phyloP scores from a whole-genome alignment of 2,888 invertebrate species.

The Cheilosia scutellata region DNA sequence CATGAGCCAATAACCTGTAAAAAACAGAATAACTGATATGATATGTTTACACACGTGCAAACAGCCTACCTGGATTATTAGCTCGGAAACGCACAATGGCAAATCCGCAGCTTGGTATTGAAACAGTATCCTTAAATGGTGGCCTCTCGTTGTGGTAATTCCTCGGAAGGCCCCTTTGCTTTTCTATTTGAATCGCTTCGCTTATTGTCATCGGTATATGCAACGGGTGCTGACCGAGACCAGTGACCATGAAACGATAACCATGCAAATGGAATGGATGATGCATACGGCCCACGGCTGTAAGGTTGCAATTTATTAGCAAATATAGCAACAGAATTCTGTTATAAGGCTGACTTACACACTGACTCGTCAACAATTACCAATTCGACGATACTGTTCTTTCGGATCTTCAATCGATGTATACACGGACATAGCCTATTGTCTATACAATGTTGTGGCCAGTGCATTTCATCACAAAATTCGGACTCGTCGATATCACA shows the following conservation, averaged over 20 bases:
- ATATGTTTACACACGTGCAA: neutral
- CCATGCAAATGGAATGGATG: conserved; percentile 83
- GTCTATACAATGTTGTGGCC: conserved; percentile 76
- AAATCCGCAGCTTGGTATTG: conserved; percentile 81
- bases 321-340: neutral
- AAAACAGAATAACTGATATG: conserved; percentile 11
- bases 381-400: conserved; percentile 80
- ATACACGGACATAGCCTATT: conserved; percentile 77
- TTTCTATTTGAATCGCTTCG: conserved; percentile 78
- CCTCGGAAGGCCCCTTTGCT: conserved; percentile 67
- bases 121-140: conserved; percentile 81
- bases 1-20: conserved; percentile 79
- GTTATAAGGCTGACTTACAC: conserved; percentile 76
- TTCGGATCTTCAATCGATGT: conserved; percentile 79
- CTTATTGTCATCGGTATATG: conserved; percentile 76
- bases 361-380: conserved; percentile 81
- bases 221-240: conserved; percentile 77
- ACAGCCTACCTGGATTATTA: conserved; percentile 78
- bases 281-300: conserved; percentile 80
- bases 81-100: conserved; percentile 79
- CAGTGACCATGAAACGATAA: conserved; percentile 81
- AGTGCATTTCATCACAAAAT: conserved; percentile 79
- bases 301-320: conserved; percentile 60
- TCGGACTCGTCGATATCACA: conserved; percentile 79
- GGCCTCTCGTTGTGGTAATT: conserved; percentile 76